phyloP scores from a whole-genome alignment of 2,797 vertebrate genomes.

The Hybognathus amarus region DNA sequence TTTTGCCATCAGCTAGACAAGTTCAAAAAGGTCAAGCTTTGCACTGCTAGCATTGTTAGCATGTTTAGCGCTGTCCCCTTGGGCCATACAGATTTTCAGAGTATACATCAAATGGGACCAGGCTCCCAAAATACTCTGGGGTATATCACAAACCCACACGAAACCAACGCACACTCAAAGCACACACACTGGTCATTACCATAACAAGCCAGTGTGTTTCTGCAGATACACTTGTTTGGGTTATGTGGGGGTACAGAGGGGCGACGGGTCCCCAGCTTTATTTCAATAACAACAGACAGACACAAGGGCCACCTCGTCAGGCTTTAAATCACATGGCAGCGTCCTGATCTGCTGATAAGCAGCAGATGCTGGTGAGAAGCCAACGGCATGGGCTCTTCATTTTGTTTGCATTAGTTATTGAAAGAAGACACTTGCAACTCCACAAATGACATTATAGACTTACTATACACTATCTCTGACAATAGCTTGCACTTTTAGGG shows the following conservation, averaged over 20 bases:
- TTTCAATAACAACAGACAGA: constrained; percentile 85
- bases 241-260: constrained; percentile 66
- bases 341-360: constrained; percentile 79
- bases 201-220: constrained; percentile 92
- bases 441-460: constrained; percentile 56
- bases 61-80: constrained; percentile 59
- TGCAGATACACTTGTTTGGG: constrained; percentile 93
- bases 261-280: constrained; percentile 73
- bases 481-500: constrained; percentile 49
- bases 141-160: constrained; percentile 50
- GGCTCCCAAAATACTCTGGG: constrained; percentile 59
- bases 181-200: constrained; percentile 86
- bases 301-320: constrained; percentile 78
- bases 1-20: constrained; percentile 31
- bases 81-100: constrained; percentile 65
- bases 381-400: constrained; percentile 49
- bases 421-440: constrained; percentile 40
- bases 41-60: constrained; percentile 48
- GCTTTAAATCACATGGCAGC: constrained; percentile 81
- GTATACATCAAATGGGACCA: constrained; percentile 52
- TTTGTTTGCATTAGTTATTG: constrained; percentile 44
- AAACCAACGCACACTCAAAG: constrained; percentile 43
- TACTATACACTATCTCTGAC: constrained; percentile 30
- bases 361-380: constrained; percentile 74
- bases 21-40: constrained; percentile 34